These are phyloP conservation scores for Isurus oxyrinchus DNA, from an alignment of 2,113 vertebrate species.

Conservation along the genomic window DNA sequence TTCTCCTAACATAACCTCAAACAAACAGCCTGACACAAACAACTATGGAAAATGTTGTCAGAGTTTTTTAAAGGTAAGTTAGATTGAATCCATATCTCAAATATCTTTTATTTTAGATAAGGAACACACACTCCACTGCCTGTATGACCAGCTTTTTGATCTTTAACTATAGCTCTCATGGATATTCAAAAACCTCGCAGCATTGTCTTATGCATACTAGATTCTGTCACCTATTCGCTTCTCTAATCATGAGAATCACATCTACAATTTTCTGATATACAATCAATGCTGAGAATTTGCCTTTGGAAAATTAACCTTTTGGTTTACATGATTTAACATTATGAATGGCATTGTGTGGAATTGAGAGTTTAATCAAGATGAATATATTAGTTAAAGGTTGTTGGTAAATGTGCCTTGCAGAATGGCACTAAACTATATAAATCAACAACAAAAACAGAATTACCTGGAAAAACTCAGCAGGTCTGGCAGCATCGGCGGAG, in stretches of 20 bases:
- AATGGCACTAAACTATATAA: neutral
- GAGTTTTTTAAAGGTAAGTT: neutral
- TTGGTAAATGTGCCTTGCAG: neutral
- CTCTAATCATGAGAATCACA: neutral
- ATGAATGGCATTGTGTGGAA: neutral
- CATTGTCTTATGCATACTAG: neutral
- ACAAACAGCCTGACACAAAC: neutral
- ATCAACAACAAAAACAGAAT: too few species aligned
- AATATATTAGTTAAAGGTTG: neutral
- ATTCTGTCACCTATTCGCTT: neutral
- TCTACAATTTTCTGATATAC: neutral
- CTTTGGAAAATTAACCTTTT: neutral
- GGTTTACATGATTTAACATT: neutral
- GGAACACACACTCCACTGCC: neutral
- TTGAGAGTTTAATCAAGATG: neutral
- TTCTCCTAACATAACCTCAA: slow-evolving; percentile 19
- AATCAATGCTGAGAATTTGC: neutral
- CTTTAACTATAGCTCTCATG: neutral
- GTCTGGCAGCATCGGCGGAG: too few species aligned
- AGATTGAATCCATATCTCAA: neutral
- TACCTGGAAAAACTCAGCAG: too few species aligned
- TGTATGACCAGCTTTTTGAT: neutral
- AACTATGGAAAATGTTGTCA: neutral
- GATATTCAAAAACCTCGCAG: neutral
- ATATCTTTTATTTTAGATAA: slow-evolving; percentile 32